phyloP scores from a whole-genome alignment of 2,888 invertebrate species.

The Drosophila antonietae region DNA sequence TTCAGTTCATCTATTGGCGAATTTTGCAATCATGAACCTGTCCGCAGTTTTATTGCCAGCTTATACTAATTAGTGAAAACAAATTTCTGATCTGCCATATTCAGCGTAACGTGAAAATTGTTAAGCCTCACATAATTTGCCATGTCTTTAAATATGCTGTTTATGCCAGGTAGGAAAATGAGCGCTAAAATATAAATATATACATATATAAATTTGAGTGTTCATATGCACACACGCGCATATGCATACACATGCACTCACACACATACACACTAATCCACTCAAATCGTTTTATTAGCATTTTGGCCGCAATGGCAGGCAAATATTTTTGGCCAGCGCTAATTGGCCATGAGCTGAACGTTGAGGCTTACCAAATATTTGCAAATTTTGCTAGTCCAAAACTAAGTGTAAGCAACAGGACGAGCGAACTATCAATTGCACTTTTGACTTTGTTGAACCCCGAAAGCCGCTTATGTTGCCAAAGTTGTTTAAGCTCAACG shows the following conservation, averaged over 20 bases:
- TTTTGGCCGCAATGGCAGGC: conserved; percentile 15
- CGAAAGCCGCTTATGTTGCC: conserved; percentile 28
- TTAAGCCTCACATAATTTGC: conserved; percentile 40
- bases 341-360: conserved; percentile 57
- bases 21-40: conserved; percentile 17
- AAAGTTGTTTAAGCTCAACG: conserved; percentile 42
- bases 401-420: conserved; percentile 3
- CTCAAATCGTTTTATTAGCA: conserved; percentile 41
- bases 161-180: conserved; percentile 35
- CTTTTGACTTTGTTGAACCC: conserved; percentile 49
- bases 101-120: conserved; percentile 9
- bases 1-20: background rate
- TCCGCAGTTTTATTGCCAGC: conserved; percentile 23
- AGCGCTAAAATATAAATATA: background rate
- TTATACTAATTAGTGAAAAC: conserved; percentile 52
- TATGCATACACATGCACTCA: background rate
- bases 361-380: conserved; percentile 24
- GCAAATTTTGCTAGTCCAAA: conserved; percentile 16
- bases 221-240: conserved; percentile 18
- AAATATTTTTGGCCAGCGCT: conserved; percentile 41
- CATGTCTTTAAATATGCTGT: conserved; percentile 40
- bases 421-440: conserved; percentile 45
- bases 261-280: conserved; percentile 48
- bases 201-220: conserved; percentile 9
- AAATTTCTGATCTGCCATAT: conserved; percentile 22